phyloP scores from a whole-genome alignment of 2,113 vertebrate genomes.

The Eupsittula cactorum region DNA sequence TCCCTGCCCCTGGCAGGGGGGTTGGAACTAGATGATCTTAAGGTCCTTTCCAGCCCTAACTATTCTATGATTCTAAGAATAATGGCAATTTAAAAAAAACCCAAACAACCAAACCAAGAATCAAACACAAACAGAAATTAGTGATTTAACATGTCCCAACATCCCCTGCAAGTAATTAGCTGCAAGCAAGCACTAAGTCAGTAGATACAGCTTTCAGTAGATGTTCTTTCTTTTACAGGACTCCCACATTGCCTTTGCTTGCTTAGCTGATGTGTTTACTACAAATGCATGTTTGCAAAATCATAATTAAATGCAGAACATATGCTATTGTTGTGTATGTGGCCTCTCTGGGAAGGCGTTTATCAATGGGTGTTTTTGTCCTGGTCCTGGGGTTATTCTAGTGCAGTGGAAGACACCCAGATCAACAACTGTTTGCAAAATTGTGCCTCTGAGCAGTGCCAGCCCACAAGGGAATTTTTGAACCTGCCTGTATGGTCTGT shows the following conservation, averaged over 20 bases:
- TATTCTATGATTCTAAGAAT: background rate
- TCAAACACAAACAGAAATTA: background rate
- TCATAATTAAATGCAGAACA: conserved; percentile 19
- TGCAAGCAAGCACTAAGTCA: background rate
- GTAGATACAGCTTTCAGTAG: background rate
- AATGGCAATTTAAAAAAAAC: background rate
- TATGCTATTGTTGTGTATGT: background rate
- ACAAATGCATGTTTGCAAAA: background rate
- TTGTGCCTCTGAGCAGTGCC: conserved; percentile 10
- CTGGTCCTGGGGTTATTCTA: conserved; percentile 3
- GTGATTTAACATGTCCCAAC: background rate
- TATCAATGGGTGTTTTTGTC: conserved; percentile 33
- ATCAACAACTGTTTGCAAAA: conserved; percentile 51
- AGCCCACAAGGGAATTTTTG: conserved; percentile 7
- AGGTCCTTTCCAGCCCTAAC: too few relatives aligned
- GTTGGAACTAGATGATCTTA: too few relatives aligned
- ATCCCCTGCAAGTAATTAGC: background rate
- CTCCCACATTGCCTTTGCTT: background rate
- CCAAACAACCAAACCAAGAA: background rate
- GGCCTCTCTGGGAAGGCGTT: background rate
- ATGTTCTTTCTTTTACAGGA: background rate
- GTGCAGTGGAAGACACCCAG: conserved; percentile 2
- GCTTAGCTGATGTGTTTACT: conserved; percentile 4
- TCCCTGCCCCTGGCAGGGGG: too few relatives aligned
- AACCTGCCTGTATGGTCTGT: background rate